These are phyloP conservation scores for Galeopsomyia nigrocyanea DNA, from an alignment of 2,888 invertebrate species.

Conservation along the genomic window DNA sequence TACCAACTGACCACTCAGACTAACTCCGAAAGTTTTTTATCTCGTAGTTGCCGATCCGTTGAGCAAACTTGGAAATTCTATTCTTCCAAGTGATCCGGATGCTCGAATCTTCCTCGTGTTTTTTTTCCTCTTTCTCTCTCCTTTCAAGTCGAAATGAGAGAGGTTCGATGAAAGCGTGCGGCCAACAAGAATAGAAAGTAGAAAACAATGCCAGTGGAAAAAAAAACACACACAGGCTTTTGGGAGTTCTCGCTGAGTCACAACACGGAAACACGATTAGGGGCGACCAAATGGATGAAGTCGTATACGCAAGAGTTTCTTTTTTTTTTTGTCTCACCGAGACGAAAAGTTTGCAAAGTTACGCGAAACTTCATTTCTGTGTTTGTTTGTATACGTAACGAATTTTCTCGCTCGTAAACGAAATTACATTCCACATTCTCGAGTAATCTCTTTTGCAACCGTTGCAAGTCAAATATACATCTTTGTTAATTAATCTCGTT, in stretches of 20 bases:
- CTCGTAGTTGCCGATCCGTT: neutral
- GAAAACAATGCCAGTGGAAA: conserved; percentile 41
- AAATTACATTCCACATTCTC: no score
- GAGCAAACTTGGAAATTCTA: conserved; percentile 36
- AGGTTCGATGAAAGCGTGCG: neutral
- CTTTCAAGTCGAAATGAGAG: neutral
- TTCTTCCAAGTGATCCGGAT: conserved; percentile 18
- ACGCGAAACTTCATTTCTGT: no score
- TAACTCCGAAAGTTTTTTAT: conserved; percentile 3
- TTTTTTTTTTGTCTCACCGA: neutral
- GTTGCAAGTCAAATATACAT: no score
- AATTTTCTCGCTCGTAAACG: no score
- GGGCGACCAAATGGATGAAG: conserved; percentile 1
- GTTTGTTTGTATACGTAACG: no score
- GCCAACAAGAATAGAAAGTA: conserved; percentile 27
- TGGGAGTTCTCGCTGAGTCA: conserved; percentile 30
- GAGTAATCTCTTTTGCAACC: no score
- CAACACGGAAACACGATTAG: conserved; percentile 41
- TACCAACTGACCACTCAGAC: neutral
- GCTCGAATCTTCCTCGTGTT: conserved; percentile 9
- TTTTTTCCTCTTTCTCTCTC: conserved; percentile 26
- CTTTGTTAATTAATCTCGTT: no score
- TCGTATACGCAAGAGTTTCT: conserved; percentile 1
- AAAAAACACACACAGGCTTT: conserved; percentile 36
- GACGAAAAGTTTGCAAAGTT: no score